These are phyloP conservation scores for Rhinoraja longicauda DNA, from an alignment of 2,797 vertebrate genomes.

Conservation along the genomic window DNA sequence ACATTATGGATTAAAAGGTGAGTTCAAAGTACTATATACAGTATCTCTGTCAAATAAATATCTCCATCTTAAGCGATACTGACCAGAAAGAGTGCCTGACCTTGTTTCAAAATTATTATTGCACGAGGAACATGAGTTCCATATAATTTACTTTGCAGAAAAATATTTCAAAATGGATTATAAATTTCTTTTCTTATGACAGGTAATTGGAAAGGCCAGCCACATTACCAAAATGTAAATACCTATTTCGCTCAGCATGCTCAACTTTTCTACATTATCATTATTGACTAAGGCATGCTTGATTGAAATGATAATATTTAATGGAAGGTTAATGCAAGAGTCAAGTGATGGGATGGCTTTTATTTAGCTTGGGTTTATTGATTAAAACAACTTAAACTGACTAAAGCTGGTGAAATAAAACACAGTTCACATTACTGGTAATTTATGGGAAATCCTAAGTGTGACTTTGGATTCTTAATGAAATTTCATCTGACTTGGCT, in stretches of 20 bases:
- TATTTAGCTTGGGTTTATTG: conserved; percentile 93
- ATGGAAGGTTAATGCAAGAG: conserved; percentile 97
- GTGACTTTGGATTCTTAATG: neutral
- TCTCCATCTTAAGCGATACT: conserved; percentile 84
- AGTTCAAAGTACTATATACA: conserved; percentile 73
- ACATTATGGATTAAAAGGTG: conserved; percentile 71
- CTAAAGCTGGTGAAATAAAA: conserved; percentile 71
- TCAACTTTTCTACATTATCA: conserved; percentile 81
- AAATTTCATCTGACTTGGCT: neutral
- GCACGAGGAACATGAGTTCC: conserved; percentile 74
- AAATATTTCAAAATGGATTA: conserved; percentile 77
- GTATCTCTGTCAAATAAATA: conserved; percentile 87
- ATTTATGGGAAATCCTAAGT: conserved; percentile 29
- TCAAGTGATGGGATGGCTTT: conserved; percentile 84
- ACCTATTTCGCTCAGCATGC: conserved; percentile 75
- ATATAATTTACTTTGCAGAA: conserved; percentile 77
- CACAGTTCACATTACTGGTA: conserved; percentile 52
- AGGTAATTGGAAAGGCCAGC: conserved; percentile 70
- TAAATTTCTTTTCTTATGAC: conserved; percentile 74
- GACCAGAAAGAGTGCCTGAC: conserved; percentile 74
- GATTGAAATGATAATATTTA: conserved; percentile 88
- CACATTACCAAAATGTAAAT: conserved; percentile 92
- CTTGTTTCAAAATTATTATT: conserved; percentile 79
- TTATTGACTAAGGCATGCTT: conserved; percentile 94
- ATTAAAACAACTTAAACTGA: conserved; percentile 73